These are phyloP conservation scores for Bufotes viridis DNA, from an alignment of 2,797 vertebrate genomes.

Conservation along the genomic window DNA sequence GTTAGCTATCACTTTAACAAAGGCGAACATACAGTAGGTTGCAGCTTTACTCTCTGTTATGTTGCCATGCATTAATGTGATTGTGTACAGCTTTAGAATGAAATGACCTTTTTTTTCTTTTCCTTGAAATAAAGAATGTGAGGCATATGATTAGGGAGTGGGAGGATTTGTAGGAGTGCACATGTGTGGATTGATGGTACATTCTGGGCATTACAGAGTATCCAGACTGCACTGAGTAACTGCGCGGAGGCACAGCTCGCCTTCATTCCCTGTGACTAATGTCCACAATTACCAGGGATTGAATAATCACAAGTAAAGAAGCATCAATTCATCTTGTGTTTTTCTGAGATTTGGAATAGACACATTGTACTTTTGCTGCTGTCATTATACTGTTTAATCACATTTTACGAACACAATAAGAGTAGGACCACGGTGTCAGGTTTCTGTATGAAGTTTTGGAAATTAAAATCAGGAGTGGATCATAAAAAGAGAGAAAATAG, in stretches of 20 bases:
- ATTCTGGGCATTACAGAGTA: slow-evolving; percentile 45
- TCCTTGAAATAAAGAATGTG: slow-evolving; percentile 9
- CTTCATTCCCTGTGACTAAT: slow-evolving; percentile 44
- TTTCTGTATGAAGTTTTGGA: too few species aligned
- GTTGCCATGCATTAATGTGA: background rate
- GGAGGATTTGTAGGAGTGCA: slow-evolving; percentile 47
- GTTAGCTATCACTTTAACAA: background rate
- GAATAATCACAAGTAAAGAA: slow-evolving; percentile 42
- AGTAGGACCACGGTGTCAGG: too few species aligned
- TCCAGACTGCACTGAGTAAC: slow-evolving; percentile 51
- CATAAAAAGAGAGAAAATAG: too few species aligned
- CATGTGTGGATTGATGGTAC: slow-evolving; percentile 37
- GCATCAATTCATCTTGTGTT: slow-evolving; percentile 25
- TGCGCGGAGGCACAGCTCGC: slow-evolving; percentile 32
- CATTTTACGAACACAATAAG: background rate
- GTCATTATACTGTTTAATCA: slow-evolving; percentile 4
- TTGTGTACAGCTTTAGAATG: background rate
- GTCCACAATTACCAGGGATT: slow-evolving; percentile 42
- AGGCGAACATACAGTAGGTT: background rate
- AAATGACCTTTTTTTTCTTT: background rate
- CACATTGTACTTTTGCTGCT: background rate
- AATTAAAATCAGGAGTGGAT: too few species aligned
- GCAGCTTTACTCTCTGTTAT: background rate
- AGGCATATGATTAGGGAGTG: slow-evolving; percentile 1
- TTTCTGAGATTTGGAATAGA: background rate